Evolutionary conservation across 2,113 vertebrate species (phyloP).

Genomic region (Aldabrachelys gigantea): DNA sequence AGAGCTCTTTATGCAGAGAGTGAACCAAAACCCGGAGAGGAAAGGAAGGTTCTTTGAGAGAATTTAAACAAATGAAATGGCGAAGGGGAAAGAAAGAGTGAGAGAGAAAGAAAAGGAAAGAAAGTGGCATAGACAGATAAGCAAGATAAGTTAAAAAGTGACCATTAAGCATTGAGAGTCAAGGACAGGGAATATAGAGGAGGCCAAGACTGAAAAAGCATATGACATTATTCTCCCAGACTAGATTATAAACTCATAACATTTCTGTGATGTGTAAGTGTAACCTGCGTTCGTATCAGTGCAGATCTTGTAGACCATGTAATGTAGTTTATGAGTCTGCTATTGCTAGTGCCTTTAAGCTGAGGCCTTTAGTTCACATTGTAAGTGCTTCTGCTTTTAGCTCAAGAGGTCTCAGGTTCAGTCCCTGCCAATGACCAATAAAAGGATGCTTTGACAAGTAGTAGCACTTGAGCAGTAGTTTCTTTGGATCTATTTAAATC

Average conservation of each 20-base stretch:
- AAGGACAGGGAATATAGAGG: not conserved
- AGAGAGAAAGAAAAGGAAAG: no score
- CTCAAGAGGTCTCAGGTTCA: not conserved
- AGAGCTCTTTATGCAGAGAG: not conserved
- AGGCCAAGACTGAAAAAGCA: not conserved
- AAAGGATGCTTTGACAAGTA: not conserved
- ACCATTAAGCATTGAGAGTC: not conserved
- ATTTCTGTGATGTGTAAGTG: not conserved
- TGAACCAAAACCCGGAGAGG: not conserved
- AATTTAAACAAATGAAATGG: not conserved
- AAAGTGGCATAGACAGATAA: not conserved
- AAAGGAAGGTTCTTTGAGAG: not conserved
- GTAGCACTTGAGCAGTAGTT: not conserved
- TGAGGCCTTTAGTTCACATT: not conserved
- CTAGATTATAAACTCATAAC: not conserved
- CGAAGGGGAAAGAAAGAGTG: not conserved
- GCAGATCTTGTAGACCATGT: not conserved
- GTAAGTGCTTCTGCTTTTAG: not conserved
- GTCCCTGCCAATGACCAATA: not conserved
- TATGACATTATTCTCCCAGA: not conserved
- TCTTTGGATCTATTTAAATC: not conserved
- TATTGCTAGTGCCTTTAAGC: not conserved
- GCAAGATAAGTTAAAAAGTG: not conserved
- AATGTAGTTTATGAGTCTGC: not conserved
- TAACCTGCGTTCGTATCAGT: not conserved